Percentiles rank a stretch among this genome's conserved stretches.
phyloP scores from a whole-genome alignment of 2,797 vertebrate genomes.

The Spatula clypeata region DNA sequence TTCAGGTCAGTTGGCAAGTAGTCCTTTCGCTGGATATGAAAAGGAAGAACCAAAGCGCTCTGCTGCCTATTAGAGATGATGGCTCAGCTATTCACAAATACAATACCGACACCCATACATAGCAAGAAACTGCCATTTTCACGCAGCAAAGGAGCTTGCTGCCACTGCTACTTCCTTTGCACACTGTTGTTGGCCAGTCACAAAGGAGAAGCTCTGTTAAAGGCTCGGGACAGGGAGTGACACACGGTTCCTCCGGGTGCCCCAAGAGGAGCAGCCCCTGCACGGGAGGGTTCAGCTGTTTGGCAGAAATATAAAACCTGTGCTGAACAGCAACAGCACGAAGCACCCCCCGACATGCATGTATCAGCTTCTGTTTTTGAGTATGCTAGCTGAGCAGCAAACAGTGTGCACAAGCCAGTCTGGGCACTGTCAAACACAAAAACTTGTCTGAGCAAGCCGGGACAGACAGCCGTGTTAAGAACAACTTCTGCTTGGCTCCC shows the following conservation, averaged over 20 bases:
- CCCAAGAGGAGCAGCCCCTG: fast-evolving
- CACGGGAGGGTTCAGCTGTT: not conserved
- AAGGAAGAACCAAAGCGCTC: not conserved
- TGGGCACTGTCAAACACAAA: not conserved
- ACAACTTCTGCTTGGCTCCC: not conserved
- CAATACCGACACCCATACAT: fast-evolving
- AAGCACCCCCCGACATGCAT: fast-evolving
- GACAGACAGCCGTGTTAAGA: not conserved
- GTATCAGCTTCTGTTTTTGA: not conserved
- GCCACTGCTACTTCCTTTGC: not conserved
- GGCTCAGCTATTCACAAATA: not conserved
- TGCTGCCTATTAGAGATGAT: not conserved
- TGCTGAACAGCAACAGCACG: not conserved
- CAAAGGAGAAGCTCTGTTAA: not conserved
- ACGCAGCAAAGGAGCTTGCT: not conserved
- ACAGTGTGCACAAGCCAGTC: not conserved
- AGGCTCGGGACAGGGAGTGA: not conserved
- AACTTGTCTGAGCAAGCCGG: not conserved
- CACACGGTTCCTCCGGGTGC: fast-evolving
- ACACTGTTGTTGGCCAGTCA: not conserved
- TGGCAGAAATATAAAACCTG: not conserved
- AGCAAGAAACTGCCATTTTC: not conserved
- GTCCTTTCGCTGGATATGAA: not conserved
- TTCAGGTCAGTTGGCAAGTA: not conserved
- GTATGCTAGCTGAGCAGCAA: not conserved